Base-by-base conservation (phyloP, 2,797 vertebrate species). In the Centropyge bicolor region DNA sequence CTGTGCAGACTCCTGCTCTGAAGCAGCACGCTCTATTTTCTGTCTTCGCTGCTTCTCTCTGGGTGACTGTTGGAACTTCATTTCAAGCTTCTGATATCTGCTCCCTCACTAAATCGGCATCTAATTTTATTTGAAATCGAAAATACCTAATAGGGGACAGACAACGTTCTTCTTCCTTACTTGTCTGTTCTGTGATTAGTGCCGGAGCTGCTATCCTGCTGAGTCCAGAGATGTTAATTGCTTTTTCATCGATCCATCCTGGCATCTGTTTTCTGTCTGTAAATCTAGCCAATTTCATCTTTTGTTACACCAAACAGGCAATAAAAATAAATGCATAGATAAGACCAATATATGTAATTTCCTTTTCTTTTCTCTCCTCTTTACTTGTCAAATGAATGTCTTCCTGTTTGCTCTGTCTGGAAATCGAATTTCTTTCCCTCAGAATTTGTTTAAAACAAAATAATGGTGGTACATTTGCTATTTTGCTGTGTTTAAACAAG, bases 81-180 rank as follows among this genome's bases (percentile, higher is more conserved):
- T 90, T 87, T 87, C 76, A 68, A 75, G 62, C 84, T 38, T 91
- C 93, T 94, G 91, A 76, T 91, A 87, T 92, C 93, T 95, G 91
- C 80, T 88, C 88, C 91, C 85, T 67, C 64, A 83, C 77, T 67
- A 62, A 91, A 86, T 85, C 43, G 19, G 31, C 62, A 38, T 80
- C 46, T 71, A 54, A 88, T 77, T 86, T 65, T 67, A 43, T 87
- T 81, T 78, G 40, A 90, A 83, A 93, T 81, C 13, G 16, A 80
- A 91, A 88, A 69, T 60, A 36, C 75, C 54, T 41, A 43, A 51
- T 27, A 78, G 52, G 88, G 91, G 81, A 91, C 89, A 91, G 89
- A 89, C 88, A 91, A 45, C 91, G 92, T 91, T 90, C 88, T 71
- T 81, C 74, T 55, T 89, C 54, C 57, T 59, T 46, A 48, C 71